These are phyloP conservation scores for Heliconius hermathena DNA, from an alignment of 1,140 invertebrate species.

Conservation along the genomic window DNA sequence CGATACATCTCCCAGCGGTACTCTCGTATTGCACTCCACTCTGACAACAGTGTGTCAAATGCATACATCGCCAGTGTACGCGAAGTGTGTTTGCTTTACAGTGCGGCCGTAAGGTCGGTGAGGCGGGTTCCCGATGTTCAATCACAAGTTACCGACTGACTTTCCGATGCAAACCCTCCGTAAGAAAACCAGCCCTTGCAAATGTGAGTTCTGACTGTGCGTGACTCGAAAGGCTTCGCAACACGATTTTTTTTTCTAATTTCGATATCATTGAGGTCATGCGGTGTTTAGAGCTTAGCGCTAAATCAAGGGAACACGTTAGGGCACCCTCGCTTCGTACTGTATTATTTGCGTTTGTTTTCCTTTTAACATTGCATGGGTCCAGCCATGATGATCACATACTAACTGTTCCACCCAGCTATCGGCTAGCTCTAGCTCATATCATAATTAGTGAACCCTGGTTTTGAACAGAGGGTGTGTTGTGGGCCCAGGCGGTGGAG, in stretches of 20 bases:
- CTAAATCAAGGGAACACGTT: slow-evolving; percentile 63
- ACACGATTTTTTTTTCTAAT: slow-evolving; percentile 47
- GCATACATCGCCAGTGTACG: slow-evolving; percentile 53
- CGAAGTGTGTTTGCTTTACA: slow-evolving; percentile 70
- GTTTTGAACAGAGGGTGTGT: slow-evolving; percentile 78
- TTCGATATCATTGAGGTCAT: slow-evolving; percentile 55
- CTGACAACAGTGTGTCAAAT: slow-evolving; percentile 48
- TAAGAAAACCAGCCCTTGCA: slow-evolving; percentile 93
- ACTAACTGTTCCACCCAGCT: slow-evolving; percentile 54
- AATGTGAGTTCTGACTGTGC: slow-evolving; percentile 87
- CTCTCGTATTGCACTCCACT: slow-evolving; percentile 56
- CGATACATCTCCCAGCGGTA: slow-evolving; percentile 64
- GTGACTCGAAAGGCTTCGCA: slow-evolving; percentile 51
- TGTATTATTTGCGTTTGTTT: slow-evolving; percentile 73
- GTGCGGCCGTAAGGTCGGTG: slow-evolving; percentile 56
- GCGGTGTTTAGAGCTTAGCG: slow-evolving; percentile 69
- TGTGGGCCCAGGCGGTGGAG: slow-evolving; percentile 60
- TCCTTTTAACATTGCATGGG: slow-evolving; percentile 69
- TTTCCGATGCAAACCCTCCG: slow-evolving; percentile 92
- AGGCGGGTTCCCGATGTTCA: slow-evolving; percentile 72
- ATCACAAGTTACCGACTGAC: slow-evolving; percentile 79
- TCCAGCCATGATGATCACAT: slow-evolving; percentile 56
- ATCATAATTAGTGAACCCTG: slow-evolving; percentile 73
- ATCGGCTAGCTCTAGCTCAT: slow-evolving; percentile 55
- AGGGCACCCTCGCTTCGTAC: slow-evolving; percentile 64